Conservation (phyloP, 2,113 vertebrate species). For the Oncorhynchus gorbuscha region DNA sequence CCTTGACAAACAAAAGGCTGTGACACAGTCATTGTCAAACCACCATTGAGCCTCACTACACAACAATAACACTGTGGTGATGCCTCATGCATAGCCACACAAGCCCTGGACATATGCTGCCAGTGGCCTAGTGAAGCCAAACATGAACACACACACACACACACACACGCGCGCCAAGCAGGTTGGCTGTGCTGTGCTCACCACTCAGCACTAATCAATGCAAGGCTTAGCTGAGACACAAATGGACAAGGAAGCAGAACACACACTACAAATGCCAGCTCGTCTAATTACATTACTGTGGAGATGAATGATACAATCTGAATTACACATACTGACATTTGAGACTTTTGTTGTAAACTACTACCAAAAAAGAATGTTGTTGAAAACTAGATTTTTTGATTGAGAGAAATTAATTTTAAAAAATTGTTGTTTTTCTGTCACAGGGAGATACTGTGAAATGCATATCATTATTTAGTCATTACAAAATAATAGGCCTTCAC, state of each 20-base stretch:
- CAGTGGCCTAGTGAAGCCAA: slow-evolving; percentile 36
- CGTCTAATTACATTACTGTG: slow-evolving; percentile 52
- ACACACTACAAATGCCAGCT: slow-evolving; percentile 60
- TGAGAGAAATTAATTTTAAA: no score
- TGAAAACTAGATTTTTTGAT: no score
- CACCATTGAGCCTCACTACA: slow-evolving; percentile 13
- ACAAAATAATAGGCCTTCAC: no score
- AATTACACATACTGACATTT: no score
- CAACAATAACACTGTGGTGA: slow-evolving; percentile 16
- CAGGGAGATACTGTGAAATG: no score
- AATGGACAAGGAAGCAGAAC: slow-evolving; percentile 54
- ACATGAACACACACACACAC: no score
- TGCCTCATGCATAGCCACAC: slow-evolving; percentile 44
- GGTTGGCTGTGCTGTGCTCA: slow-evolving; percentile 47
- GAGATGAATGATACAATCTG: no score
- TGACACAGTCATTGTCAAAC: slow-evolving; percentile 15
- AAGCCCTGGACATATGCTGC: slow-evolving; percentile 58
- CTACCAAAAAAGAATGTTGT: no score
- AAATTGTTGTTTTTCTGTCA: no score
- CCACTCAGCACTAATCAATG: slow-evolving; percentile 61
- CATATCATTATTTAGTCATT: no score
- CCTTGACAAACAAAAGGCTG: neutral
- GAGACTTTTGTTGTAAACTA: no score
- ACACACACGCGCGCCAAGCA: slow-evolving; percentile 4
- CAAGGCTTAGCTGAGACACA: slow-evolving; percentile 62